phyloP scores from a whole-genome alignment of 1,140 invertebrate genomes.

The Parapsyche elsis region DNA sequence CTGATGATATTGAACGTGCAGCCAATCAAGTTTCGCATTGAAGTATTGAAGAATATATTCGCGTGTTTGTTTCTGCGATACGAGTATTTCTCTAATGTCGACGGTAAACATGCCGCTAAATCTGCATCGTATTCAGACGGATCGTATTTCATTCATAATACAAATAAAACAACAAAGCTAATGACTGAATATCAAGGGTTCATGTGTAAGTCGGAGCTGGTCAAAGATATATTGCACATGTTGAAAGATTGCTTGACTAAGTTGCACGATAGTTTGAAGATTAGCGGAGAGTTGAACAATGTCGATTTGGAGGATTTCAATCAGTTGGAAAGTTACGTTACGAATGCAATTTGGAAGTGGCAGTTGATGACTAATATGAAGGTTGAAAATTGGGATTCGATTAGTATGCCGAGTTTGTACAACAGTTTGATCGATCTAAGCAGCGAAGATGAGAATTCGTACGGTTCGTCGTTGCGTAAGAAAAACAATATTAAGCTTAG shows the following conservation, averaged over 20 bases:
- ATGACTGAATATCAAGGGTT: slow-evolving; percentile 60
- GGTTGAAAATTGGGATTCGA: slow-evolving; percentile 58
- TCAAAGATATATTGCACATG: slow-evolving; percentile 63
- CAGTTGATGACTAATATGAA: slow-evolving; percentile 65
- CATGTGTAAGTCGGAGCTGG: slow-evolving; percentile 63
- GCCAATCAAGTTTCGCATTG: slow-evolving; percentile 62
- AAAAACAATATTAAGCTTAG: slow-evolving; percentile 63
- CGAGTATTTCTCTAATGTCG: slow-evolving; percentile 65
- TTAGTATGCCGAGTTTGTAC: slow-evolving; percentile 61
- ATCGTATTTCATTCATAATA: slow-evolving; percentile 66
- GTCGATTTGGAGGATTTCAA: slow-evolving; percentile 59
- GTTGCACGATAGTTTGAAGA: slow-evolving; percentile 55
- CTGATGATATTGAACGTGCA: slow-evolving; percentile 62
- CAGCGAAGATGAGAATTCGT: slow-evolving; percentile 62
- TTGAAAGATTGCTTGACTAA: slow-evolving; percentile 63
- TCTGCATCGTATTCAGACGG: slow-evolving; percentile 65
- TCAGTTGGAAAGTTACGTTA: slow-evolving; percentile 62
- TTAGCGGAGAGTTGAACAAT: slow-evolving; percentile 56
- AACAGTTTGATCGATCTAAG: slow-evolving; percentile 64
- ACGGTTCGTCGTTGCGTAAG: slow-evolving; percentile 57
- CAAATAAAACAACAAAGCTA: slow-evolving; percentile 58
- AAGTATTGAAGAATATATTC: slow-evolving; percentile 66
- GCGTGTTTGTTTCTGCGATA: slow-evolving; percentile 65
- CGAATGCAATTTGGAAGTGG: slow-evolving; percentile 62
- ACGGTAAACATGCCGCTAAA: slow-evolving; percentile 61